Evolutionary conservation across 2,888 invertebrate genomes (phyloP), one percentile per base, ranked within the genome.

Genomic region (Ischnura elegans): DNA sequence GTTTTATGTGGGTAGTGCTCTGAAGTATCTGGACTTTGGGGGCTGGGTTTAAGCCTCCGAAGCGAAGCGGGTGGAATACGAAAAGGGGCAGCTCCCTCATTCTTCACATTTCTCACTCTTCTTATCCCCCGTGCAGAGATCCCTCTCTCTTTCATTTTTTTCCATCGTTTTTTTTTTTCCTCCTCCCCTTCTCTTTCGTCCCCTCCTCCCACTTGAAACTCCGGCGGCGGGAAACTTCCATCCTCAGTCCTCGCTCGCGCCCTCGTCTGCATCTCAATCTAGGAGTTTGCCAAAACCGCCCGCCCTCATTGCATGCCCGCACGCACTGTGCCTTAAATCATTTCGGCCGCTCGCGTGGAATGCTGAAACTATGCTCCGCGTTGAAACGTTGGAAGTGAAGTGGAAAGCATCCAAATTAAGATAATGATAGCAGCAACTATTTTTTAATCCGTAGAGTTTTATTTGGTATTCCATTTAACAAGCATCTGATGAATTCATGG

Each of bases 61-160:
- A 93, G 93, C 90, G 61, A 93, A 42, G n/a, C 93, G 90, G 61
- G 66, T 16, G 93, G 45, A 93, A 93, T 93, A 93, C 93, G 85
- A 61, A 93, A 93, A 55, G 86, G 94, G 55, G 51, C 87, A 93
- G 66, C 93, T n/a, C 85, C 55, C 84, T 94, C 93, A 42, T 93
- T 93, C 93, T 93, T 94, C 87, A 76, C 87, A 94, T 96, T 95
- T 94, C 95, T 95, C 95, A 94, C 95, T 95, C 95, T 95, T n/a
- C 19, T 95, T 95, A 55, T 51, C 36, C 85, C 94, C 51, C 94
- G 94, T 94, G 87, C 95, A 94, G 95, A 93, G 95, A 93, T 93
- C 94, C 93, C 51, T 66, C 45, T 87, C 51, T n/a, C 13, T 51
- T 19, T 51, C 51, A 8, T 51, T 51, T 51, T 94, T 94, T 93